Evolutionary conservation across 2,888 invertebrate genomes (phyloP).

Genomic region (Dryococelus australis): DNA sequence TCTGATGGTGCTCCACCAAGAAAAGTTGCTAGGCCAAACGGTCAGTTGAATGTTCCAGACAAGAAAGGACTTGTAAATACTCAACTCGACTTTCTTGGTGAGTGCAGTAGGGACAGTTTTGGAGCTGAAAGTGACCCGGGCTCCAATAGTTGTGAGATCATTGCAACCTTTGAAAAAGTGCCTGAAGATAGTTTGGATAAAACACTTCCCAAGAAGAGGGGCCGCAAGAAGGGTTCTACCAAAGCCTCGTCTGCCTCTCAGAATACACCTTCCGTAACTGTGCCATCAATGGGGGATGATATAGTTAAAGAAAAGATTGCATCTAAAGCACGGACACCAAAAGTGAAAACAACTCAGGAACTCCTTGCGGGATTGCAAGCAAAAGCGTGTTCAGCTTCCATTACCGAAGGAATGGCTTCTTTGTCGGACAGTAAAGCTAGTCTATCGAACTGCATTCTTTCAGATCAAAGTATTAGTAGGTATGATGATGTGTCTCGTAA

Average conservation of each 20-base stretch:
- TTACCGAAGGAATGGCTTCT: slow-evolving; percentile 36
- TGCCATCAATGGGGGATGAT: slow-evolving; percentile 56
- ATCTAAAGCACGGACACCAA: slow-evolving; percentile 66
- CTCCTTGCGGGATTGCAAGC: slow-evolving; percentile 77
- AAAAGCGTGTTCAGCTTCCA: slow-evolving; percentile 52
- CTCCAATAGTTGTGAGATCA: slow-evolving; percentile 37
- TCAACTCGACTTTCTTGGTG: slow-evolving; percentile 45
- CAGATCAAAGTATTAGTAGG: slow-evolving; percentile 37
- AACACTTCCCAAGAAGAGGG: slow-evolving; percentile 63
- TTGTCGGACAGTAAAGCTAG: slow-evolving; percentile 46
- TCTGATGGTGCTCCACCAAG: slow-evolving; percentile 49
- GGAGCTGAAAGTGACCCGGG: slow-evolving; percentile 44
- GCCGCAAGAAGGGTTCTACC: slow-evolving; percentile 67
- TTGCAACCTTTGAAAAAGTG: slow-evolving; percentile 33
- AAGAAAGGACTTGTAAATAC: slow-evolving; percentile 18
- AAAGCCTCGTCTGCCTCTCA: slow-evolving; percentile 46
- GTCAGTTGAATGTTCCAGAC: slow-evolving; percentile 28
- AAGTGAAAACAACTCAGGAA: slow-evolving; percentile 81
- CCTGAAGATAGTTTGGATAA: slow-evolving; percentile 36
- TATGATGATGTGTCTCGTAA: slow-evolving; percentile 54
- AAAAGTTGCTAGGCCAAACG: slow-evolving; percentile 40
- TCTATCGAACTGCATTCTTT: slow-evolving; percentile 48
- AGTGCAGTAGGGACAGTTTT: slow-evolving; percentile 53
- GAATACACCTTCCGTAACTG: slow-evolving; percentile 1
- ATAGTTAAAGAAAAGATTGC: slow-evolving; percentile 66